Evolutionary conservation across 1,140 invertebrate species (phyloP).

Genomic region (Drosophila sechellia): DNA sequence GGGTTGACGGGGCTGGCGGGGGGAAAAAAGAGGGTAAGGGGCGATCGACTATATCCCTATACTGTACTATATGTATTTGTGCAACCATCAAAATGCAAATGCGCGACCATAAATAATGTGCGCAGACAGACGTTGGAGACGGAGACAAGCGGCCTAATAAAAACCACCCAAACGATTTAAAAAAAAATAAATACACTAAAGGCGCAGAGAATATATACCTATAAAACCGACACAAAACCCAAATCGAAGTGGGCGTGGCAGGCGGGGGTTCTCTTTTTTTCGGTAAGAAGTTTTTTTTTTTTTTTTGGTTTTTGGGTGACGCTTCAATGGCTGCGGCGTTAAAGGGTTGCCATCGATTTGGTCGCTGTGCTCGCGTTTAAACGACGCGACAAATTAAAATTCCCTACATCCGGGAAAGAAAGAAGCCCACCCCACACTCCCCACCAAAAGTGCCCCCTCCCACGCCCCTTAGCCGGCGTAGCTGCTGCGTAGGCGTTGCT

Average conservation of each 20-base stretch:
- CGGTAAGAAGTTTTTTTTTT: neutral
- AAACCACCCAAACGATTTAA: conserved; percentile 78
- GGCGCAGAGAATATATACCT: neutral
- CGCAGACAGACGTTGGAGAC: conserved; percentile 31
- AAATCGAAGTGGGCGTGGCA: conserved; percentile 50
- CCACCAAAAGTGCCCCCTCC: neutral
- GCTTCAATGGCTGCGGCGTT: conserved; percentile 73
- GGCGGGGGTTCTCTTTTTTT: neutral
- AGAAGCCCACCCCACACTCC: neutral
- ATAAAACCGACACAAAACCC: conserved; percentile 16
- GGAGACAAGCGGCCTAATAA: conserved; percentile 66
- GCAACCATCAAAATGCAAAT: conserved; percentile 81
- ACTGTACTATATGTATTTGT: conserved; percentile 15
- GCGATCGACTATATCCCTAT: conserved; percentile 8
- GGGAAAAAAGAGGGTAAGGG: conserved; percentile 3
- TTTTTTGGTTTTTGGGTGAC: conserved; percentile 41
- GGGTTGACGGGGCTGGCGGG: conserved; percentile 51
- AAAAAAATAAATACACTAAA: conserved; percentile 23
- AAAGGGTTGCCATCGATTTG: conserved; percentile 66
- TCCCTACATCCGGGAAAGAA: conserved; percentile 72
- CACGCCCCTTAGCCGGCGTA: neutral
- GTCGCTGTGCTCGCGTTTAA: conserved; percentile 61
- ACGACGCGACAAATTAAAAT: conserved; percentile 83
- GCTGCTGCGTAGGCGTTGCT: conserved; percentile 73
- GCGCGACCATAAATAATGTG: conserved; percentile 79